phyloP scores from a whole-genome alignment of 2,888 invertebrate species.

The Spodoptera exigua region DNA sequence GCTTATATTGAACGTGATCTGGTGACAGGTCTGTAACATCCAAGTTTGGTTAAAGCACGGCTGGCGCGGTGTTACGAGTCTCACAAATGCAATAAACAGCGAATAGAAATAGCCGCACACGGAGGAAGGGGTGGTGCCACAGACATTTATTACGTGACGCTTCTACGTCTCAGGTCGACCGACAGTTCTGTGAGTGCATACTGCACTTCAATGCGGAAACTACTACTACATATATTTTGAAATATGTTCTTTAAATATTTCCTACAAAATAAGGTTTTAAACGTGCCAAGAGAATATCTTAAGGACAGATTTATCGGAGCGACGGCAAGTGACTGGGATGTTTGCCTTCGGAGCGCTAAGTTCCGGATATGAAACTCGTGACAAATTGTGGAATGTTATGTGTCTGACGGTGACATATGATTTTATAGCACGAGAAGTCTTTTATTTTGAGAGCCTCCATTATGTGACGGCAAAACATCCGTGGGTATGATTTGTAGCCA shows the following conservation, averaged over 20 bases:
- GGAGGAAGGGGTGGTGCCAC: constrained; percentile 41
- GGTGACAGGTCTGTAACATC: constrained; percentile 15
- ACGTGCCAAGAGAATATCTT: constrained; percentile 32
- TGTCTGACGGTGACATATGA: constrained; percentile 56
- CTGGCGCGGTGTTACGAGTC: constrained; percentile 14
- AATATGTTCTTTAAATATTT: constrained; percentile 26
- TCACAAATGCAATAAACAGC: constrained; percentile 30
- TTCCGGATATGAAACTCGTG: constrained; percentile 61
- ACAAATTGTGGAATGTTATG: constrained; percentile 60
- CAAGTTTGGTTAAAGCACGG: constrained; percentile 6
- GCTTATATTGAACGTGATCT: constrained; percentile 7
- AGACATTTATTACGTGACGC: constrained; percentile 46
- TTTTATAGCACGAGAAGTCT: constrained; percentile 50
- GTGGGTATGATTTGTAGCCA: constrained; percentile 31
- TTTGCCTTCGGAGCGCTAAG: constrained; percentile 55
- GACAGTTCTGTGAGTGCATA: constrained; percentile 37
- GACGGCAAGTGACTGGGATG: constrained; percentile 54
- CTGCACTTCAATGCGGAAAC: constrained; percentile 18
- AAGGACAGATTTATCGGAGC: constrained; percentile 53
- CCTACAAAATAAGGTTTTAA: constrained; percentile 24
- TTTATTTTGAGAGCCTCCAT: constrained; percentile 50
- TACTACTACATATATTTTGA: constrained; percentile 24
- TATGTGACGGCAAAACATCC: constrained; percentile 45
- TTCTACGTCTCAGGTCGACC: constrained; percentile 30
- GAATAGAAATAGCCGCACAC: constrained; percentile 31